Conservation (phyloP, 2,888 invertebrate species). For the Argyresthia albistria region DNA sequence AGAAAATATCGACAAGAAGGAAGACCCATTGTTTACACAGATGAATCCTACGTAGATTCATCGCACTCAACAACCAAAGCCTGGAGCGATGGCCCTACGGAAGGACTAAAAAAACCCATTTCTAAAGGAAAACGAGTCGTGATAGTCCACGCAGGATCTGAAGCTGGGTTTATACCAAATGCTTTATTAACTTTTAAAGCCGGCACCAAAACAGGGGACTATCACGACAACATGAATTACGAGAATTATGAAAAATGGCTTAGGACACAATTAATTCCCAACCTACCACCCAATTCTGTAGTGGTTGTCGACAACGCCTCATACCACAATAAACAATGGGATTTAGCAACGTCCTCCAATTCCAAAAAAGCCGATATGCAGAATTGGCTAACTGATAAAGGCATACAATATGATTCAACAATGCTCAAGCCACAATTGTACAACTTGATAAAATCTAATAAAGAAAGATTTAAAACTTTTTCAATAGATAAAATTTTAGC, state of each 20-base stretch:
- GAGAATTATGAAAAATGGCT: conserved; percentile 16
- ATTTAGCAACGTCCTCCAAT: conserved; percentile 13
- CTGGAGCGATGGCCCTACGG: neutral
- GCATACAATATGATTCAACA: conserved; percentile 11
- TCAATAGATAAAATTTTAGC: conserved; percentile 13
- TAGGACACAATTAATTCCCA: too few species aligned
- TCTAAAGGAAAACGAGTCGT: conserved; percentile 14
- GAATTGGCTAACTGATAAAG: too few species aligned
- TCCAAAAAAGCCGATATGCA: conserved; percentile 17
- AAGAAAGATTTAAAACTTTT: conserved; percentile 13
- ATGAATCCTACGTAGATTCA: conserved; percentile 7
- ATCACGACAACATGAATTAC: neutral
- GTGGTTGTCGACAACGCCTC: too few species aligned
- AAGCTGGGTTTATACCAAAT: too few species aligned
- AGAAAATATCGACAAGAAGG: neutral
- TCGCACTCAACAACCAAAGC: neutral
- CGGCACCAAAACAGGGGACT: neutral
- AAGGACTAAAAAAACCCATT: neutral
- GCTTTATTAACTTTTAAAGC: conserved; percentile 2
- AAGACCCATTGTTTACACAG: neutral
- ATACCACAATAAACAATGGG: too few species aligned
- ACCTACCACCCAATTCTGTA: too few species aligned
- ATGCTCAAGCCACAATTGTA: conserved; percentile 17
- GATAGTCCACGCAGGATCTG: conserved; percentile 8
- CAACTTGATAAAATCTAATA: conserved; percentile 13